These are phyloP conservation scores for Premnoplex brunnescens DNA, from an alignment of 2,797 vertebrate genomes.

Conservation along the genomic window DNA sequence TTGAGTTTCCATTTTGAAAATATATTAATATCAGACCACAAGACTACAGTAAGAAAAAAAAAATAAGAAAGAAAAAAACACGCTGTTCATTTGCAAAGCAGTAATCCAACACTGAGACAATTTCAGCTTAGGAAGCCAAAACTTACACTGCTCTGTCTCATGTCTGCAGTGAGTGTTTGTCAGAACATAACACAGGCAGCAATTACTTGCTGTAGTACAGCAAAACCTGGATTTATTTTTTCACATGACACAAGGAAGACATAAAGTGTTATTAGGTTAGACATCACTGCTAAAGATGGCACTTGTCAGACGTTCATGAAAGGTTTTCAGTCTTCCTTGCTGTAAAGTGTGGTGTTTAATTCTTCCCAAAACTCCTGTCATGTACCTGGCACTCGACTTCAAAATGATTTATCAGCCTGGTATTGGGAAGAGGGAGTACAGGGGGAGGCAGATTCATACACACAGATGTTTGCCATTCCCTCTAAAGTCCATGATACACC, in stretches of 20 bases:
- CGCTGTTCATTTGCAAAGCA: constrained; percentile 59
- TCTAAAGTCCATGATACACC: not conserved
- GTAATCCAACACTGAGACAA: constrained; percentile 63
- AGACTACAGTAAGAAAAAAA: constrained; percentile 52
- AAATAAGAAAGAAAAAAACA: not conserved
- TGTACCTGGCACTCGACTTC: constrained; percentile 7
- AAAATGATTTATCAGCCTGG: not conserved
- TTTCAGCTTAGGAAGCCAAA: constrained; percentile 64
- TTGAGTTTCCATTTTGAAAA: constrained; percentile 74
- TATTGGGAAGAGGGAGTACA: not conserved
- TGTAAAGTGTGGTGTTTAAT: not conserved
- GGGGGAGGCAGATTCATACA: not conserved
- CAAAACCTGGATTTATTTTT: not conserved
- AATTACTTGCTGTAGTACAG: not conserved
- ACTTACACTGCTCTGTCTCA: constrained; percentile 37
- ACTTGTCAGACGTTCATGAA: not conserved
- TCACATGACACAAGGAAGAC: not conserved
- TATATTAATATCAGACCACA: constrained; percentile 74
- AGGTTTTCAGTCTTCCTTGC: not conserved
- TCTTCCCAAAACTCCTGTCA: constrained; percentile 23
- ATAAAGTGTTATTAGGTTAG: not conserved
- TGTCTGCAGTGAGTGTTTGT: constrained; percentile 42
- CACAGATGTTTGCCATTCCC: constrained; percentile 21
- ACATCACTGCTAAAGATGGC: not conserved
- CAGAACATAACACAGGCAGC: not conserved